Conservation (phyloP, 2,888 invertebrate genomes). For the Rotaria macrura region DNA sequence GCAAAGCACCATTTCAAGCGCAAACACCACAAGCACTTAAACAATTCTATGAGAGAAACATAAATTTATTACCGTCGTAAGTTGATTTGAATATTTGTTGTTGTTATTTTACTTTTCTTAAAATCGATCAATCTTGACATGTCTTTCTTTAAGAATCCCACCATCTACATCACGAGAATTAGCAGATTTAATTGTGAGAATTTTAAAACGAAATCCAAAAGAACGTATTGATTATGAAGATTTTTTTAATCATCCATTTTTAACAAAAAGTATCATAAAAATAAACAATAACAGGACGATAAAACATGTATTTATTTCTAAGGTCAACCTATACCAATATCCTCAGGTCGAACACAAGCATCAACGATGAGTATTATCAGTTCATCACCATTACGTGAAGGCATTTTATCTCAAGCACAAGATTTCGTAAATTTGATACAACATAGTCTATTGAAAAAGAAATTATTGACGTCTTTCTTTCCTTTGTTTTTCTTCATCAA, state of each 20-base stretch:
- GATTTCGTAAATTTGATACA: not conserved
- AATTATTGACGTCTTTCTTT: not conserved
- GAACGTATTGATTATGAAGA: constrained; percentile 34
- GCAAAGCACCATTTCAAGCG: constrained; percentile 95
- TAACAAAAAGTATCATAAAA: not conserved
- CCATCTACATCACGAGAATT: constrained; percentile 28
- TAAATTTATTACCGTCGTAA: constrained; percentile 51
- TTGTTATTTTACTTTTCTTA: not conserved
- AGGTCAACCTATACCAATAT: constrained; percentile 2
- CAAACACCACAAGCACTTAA: constrained; percentile 92
- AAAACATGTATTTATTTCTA: not conserved
- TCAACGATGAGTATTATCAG: not conserved
- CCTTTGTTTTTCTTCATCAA: not conserved
- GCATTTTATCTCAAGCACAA: not conserved
- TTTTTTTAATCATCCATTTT: constrained; percentile 31
- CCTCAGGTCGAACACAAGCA: not conserved
- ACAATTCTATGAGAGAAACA: constrained; percentile 85
- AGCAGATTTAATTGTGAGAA: constrained; percentile 26
- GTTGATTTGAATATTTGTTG: constrained; percentile 34
- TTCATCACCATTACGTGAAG: constrained; percentile 3
- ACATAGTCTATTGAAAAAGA: too few relatives aligned
- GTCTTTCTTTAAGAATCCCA: constrained; percentile 13
- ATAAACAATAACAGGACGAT: too few relatives aligned
- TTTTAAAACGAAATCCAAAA: constrained; percentile 29
- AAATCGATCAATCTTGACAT: not conserved